phyloP scores from a whole-genome alignment of 2,888 invertebrate genomes.

The Netelia virgata region DNA sequence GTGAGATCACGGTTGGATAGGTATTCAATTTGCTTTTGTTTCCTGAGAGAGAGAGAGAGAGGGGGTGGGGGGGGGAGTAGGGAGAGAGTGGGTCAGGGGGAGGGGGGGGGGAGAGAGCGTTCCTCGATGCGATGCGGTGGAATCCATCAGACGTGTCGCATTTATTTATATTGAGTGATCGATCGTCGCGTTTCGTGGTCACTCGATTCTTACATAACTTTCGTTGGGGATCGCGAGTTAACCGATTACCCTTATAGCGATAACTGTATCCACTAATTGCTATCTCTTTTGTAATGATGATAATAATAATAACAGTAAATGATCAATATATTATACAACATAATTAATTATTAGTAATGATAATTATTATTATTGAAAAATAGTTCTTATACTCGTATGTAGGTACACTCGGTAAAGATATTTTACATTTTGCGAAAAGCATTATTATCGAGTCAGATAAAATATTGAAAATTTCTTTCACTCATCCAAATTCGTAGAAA shows the following conservation, averaged over 20 bases:
- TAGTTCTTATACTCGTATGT: too few relatives aligned
- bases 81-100: background rate
- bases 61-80: too few relatives aligned
- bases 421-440: background rate
- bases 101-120: background rate
- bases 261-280: background rate
- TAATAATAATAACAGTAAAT: background rate
- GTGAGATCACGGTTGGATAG: constrained; percentile 42
- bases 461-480: background rate
- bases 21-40: constrained; percentile 1
- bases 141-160: background rate
- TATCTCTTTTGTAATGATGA: background rate
- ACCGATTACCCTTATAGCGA: constrained; percentile 31
- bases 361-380: too few relatives aligned
- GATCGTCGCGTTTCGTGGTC: background rate
- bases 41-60: background rate
- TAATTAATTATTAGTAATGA: too few relatives aligned
- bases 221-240: constrained; percentile 1
- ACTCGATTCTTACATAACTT: constrained; percentile 18
- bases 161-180: constrained; percentile 22
- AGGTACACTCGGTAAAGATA: too few relatives aligned
- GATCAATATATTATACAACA: too few relatives aligned
- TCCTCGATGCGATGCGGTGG: background rate
- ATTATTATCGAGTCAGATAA: background rate
- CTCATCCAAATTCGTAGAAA: background rate